These are phyloP conservation scores for Macrochelys suwanniensis DNA, from an alignment of 2,797 vertebrate species.

Conservation along the genomic window DNA sequence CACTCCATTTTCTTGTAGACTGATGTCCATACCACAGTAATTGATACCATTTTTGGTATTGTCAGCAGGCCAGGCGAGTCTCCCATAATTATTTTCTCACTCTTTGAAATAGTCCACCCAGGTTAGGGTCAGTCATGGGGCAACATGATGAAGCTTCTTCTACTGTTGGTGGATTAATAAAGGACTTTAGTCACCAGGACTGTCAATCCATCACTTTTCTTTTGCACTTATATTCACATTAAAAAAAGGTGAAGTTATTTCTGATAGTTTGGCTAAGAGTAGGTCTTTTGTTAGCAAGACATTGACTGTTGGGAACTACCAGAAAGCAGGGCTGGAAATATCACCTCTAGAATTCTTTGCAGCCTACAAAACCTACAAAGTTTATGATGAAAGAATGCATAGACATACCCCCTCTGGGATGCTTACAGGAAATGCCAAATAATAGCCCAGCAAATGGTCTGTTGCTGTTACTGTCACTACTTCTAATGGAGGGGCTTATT, in stretches of 20 bases:
- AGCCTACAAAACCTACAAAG: background rate
- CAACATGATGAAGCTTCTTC: fast-evolving
- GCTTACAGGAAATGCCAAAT: background rate
- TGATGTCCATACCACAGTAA: background rate
- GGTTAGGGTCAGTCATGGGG: background rate
- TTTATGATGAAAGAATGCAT: background rate
- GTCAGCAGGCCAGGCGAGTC: background rate
- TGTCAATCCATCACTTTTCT: background rate
- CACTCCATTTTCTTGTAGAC: conserved; percentile 1
- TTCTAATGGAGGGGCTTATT: background rate
- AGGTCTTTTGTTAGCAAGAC: background rate
- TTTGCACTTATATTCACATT: background rate
- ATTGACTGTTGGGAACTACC: background rate
- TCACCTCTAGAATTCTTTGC: background rate
- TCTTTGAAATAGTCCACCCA: background rate
- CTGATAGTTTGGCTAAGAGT: background rate
- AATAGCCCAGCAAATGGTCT: background rate
- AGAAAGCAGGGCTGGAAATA: background rate
- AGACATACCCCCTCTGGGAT: background rate
- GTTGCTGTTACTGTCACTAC: background rate
- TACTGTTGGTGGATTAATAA: background rate
- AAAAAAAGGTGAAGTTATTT: background rate
- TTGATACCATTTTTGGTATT: background rate
- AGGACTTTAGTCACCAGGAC: background rate
- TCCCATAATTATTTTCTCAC: background rate